Evolutionary conservation across 1,140 invertebrate species (phyloP), one percentile per base, ranked within the genome.

Genomic region (Tyrophagus putrescentiae): DNA sequence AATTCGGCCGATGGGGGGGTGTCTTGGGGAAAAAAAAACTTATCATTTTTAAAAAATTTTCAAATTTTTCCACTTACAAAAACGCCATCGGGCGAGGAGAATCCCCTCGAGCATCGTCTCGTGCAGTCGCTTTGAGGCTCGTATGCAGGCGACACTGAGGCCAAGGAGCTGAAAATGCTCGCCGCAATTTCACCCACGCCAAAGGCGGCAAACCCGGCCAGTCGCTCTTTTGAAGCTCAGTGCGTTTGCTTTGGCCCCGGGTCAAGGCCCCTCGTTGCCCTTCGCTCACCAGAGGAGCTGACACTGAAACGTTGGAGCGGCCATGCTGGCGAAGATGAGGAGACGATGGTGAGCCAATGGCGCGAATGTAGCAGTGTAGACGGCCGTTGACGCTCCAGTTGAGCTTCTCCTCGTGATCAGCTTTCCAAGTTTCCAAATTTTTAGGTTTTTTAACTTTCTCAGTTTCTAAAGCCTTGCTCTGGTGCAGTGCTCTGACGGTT

Each of bases 151-250:
- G 23, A 13, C 6, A 48, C 23, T 48, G 13, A 48, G 31, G 54
- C 57, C 23, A 61, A 31, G 61, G 11, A 31, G 27, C 27, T 11
- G 7, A 60, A 61, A 4, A 60, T 7, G 28, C 13, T 62, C 31
- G 58, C 7, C 11, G 23, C 7, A 56, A 60, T 58, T 84, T 93
- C 88, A 53, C 83, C 84, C 53, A 86, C 70, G 64, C 89, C 89
- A 53, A 92, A 78, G 27, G 78, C 85, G 60, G 84, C 87, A 70
- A 93, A 94, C 23, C 92, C 84, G 63, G 84, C 86, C 44, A 94
- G 76, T 70, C 90, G 89, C 71, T 86, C 76, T 91, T 80, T 63
- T 84, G n/a, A n/a, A n/a, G 73, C 6, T 27, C 6, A 60, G 42
- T 31, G 29, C 56, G 61, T 13, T 50, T 34, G n/a, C 11, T 25